Evolutionary conservation across 64 coral and sea anemone genomes (phyloP), one percentile per base, ranked within the genome.

Genomic region (Anthopleura sola): DNA sequence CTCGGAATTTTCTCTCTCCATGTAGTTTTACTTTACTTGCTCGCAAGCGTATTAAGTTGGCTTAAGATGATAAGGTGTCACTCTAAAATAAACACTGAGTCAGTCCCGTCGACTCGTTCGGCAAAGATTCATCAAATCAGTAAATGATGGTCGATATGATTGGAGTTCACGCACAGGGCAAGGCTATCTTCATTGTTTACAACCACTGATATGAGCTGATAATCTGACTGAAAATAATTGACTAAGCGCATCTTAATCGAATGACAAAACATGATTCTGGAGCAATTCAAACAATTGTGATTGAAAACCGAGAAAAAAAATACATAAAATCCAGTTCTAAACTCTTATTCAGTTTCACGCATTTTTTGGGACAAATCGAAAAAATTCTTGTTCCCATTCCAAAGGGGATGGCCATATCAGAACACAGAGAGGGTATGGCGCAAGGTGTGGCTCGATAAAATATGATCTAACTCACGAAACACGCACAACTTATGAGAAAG

Each of bases 161-260:
- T 34, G 2, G n/a, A 15, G 66, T 71, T 71, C 66, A 71, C 34
- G 24, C 7, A 71, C 29, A 71, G 29, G 29, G 66, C 66, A 71
- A 71, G 66, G 66, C 66, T 71, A 71, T 71, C 31, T 71, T 71
- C 66, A 71, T 71, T 71, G 66, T 71, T 71, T 71, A 71, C 66
- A 71, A 71, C 24, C 66, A 71, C 14, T 71, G 66, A 71, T 71
- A 32, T 71, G 66, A 71, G 29, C 28, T 71, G 66, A 71, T 71
- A 32, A 71, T 71, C n/a, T 12, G 9, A 71, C n/a, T 32, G 28
- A 32, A 71, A 34, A 71, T 32, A 71, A 34, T 10, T 34, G 34
- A 0, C 66, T 71, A 32, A 71, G 28, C 66, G n/a, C 14, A 32
- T 71, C 66, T 32, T 71, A 71, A 71, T 32, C 5, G 66, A 71